Evolutionary conservation across 1,140 invertebrate genomes (phyloP), one percentile per base, ranked within the genome.

Genomic region (Druon quercuslanigerum): DNA sequence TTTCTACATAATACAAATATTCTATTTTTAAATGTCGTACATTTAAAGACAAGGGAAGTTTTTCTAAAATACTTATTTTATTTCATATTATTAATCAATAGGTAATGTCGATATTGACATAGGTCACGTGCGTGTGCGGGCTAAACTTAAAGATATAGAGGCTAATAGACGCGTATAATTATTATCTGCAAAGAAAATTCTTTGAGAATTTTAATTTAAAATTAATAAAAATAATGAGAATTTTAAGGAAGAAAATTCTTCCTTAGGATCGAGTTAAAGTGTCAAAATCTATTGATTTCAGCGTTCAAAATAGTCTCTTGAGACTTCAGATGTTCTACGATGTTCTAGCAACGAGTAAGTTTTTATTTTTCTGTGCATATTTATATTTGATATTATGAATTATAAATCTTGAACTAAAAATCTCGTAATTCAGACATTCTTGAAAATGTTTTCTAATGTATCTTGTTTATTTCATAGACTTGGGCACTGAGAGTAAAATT

Each of bases 181-280:
- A 90, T 99, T 79, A 90, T 98, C 6, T 95, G 94, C 66, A 95
- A 95, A 87, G 98, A 99, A 89, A 89, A 93, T 2, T 92, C 92
- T 85, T 84, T 96, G 16, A n/a, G n/a, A n/a, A n/a, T n/a, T n/a
- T n/a, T n/a, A n/a, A n/a, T n/a, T n/a, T n/a, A n/a, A n/a, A n/a
- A n/a, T n/a, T n/a, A n/a, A n/a, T n/a, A n/a, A n/a, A n/a, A n/a
- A n/a, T n/a, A n/a, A n/a, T n/a, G n/a, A n/a, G n/a, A n/a, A n/a
- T n/a, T n/a, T n/a, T n/a, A n/a, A n/a, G n/a, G n/a, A n/a, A n/a
- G n/a, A n/a, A n/a, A n/a, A n/a, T n/a, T n/a, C n/a, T n/a, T n/a
- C 98, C 98, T 2, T 99, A 99, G 87, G 98, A 99, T 88, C 93
- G 97, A 76, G 93, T 97, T 12, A 98, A 98, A 91, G 92, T 98